These are phyloP conservation scores for Anguilla japonica DNA, from an alignment of 2,113 vertebrate species.

Conservation along the genomic window DNA sequence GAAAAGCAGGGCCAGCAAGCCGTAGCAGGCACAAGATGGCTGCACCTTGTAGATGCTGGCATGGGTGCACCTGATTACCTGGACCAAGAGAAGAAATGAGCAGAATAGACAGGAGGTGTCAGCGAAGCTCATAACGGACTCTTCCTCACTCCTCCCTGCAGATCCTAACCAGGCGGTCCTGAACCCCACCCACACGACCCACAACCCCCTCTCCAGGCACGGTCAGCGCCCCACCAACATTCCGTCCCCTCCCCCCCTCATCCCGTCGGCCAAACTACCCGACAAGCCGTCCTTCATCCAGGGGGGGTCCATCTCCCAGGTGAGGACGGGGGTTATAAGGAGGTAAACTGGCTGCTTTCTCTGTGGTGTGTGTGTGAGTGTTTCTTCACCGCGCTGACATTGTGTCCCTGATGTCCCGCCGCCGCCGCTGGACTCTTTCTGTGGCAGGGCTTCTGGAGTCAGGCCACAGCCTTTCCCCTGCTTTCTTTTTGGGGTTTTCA, in stretches of 20 bases:
- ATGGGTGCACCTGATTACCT: too few species aligned
- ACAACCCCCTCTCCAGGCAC: slow-evolving; percentile 84
- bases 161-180: slow-evolving; percentile 88
- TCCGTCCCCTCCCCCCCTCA: slow-evolving; percentile 91
- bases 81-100: too few species aligned
- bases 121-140: neutral
- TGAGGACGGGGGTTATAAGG: slow-evolving; percentile 52
- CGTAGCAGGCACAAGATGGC: too few species aligned
- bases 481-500: neutral
- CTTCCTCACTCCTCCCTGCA: slow-evolving; percentile 45
- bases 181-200: slow-evolving; percentile 82
- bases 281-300: slow-evolving; percentile 98
- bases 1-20: too few species aligned
- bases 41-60: too few species aligned
- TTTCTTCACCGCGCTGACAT: neutral
- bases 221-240: slow-evolving; percentile 80
- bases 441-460: neutral
- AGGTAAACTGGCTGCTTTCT: neutral
- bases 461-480: neutral
- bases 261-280: slow-evolving; percentile 93
- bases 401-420: slow-evolving; percentile 1
- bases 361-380: neutral
- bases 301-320: slow-evolving; percentile 97
- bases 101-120: too few species aligned
- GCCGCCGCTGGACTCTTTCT: neutral